Percentiles rank a stretch among this genome's conserved stretches.
Evolutionary conservation across 2,888 invertebrate species (phyloP).

Genomic region (Amaurobius ferox): DNA sequence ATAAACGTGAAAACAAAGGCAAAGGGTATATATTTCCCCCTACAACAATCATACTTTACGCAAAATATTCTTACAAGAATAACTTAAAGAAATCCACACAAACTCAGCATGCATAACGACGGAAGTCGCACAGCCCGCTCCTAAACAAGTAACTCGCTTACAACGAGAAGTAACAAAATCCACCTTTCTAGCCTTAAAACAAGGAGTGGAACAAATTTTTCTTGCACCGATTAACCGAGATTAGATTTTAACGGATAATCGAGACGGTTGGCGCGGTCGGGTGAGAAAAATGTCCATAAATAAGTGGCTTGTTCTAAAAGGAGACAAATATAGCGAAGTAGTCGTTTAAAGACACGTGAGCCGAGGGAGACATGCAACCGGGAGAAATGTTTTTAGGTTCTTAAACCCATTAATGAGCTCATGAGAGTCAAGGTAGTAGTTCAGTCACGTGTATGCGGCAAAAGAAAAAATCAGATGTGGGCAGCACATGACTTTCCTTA

Average conservation of each 20-base stretch:
- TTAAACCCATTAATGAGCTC: too few species aligned
- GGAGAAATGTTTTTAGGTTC: too few species aligned
- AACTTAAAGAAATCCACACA: background rate
- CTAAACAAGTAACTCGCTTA: too few species aligned
- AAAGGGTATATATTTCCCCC: background rate
- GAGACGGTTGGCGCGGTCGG: slow-evolving; percentile 46
- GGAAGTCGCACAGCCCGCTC: too few species aligned
- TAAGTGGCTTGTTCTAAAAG: slow-evolving; percentile 55
- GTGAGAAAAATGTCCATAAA: slow-evolving; percentile 61
- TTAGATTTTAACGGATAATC: slow-evolving; percentile 46
- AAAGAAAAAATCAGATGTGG: too few species aligned
- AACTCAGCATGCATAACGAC: too few species aligned
- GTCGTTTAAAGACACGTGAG: slow-evolving; percentile 48
- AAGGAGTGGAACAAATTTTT: background rate
- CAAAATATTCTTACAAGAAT: background rate
- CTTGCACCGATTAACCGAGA: slow-evolving; percentile 44
- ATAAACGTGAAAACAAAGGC: background rate
- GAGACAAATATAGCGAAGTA: slow-evolving; percentile 57
- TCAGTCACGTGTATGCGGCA: too few species aligned
- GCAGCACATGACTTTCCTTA: too few species aligned
- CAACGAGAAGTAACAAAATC: background rate
- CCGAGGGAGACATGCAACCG: too few species aligned
- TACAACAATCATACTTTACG: background rate
- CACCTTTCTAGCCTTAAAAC: background rate
- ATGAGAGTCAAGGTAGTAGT: too few species aligned